Evolutionary conservation across 2,888 invertebrate genomes (phyloP).

Genomic region (Polymixis flavicincta): DNA sequence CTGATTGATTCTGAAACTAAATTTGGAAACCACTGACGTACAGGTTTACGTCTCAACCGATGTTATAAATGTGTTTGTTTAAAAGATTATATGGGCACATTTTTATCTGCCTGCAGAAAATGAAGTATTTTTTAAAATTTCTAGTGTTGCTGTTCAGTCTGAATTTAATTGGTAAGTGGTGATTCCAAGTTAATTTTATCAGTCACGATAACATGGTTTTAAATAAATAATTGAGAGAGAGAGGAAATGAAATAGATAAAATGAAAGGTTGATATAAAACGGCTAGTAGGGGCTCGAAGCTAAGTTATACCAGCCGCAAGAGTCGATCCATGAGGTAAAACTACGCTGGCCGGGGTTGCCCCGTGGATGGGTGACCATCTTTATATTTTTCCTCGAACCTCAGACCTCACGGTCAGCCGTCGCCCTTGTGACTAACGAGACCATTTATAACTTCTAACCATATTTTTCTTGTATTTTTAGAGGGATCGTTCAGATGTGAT

Average conservation of each 20-base stretch:
- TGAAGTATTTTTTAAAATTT: conserved; percentile 9
- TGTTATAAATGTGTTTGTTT: background rate
- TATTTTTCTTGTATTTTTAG: conserved; percentile 15
- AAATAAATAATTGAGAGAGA: no score
- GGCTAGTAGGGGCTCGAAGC: no score
- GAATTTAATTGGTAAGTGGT: conserved; percentile 21
- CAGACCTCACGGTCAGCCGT: background rate
- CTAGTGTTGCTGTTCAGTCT: conserved; percentile 11
- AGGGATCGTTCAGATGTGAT: conserved; percentile 47
- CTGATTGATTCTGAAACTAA: background rate
- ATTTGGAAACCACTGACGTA: conserved; percentile 22
- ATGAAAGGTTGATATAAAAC: no score
- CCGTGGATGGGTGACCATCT: no score
- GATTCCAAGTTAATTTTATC: background rate
- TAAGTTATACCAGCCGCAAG: no score
- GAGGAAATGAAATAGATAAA: no score
- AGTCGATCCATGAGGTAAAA: no score
- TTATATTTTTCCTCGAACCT: no score
- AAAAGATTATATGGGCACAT: no score
- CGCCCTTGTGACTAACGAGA: no score
- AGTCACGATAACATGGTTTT: no score
- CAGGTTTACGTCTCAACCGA: background rate
- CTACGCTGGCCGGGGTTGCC: no score
- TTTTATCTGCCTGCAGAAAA: background rate
- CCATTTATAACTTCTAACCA: background rate